Percentiles rank a stretch among this genome's conserved stretches.
Conservation (phyloP, 1,140 invertebrate species). For the Dendroctonus ponderosae region DNA sequence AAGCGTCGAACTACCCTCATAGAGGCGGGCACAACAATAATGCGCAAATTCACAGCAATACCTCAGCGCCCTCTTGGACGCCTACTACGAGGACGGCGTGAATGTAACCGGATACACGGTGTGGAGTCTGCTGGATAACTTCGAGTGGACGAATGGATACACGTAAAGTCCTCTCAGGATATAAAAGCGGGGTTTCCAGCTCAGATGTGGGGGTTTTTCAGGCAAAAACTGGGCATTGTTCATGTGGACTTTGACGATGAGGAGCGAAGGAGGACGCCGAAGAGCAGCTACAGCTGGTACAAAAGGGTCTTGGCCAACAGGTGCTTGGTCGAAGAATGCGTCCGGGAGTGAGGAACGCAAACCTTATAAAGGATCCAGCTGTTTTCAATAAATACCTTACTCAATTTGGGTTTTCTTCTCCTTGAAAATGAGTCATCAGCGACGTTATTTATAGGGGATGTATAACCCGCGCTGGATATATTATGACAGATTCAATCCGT, state of each 20-base stretch:
- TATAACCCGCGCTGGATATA: no score
- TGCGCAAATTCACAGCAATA: constrained; percentile 17
- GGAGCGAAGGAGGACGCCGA: constrained; percentile 58
- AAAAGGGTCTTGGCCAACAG: constrained; percentile 7
- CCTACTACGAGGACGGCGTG: constrained; percentile 30
- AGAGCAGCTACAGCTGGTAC: constrained; percentile 32
- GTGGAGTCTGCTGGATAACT: constrained; percentile 38
- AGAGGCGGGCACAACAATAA: background rate
- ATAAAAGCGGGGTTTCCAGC: background rate
- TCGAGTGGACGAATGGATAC: constrained; percentile 38
- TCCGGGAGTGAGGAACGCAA: no score
- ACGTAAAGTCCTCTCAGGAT: constrained; percentile 23
- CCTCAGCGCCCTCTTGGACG: constrained; percentile 23
- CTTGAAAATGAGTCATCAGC: no score
- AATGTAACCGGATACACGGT: constrained; percentile 36
- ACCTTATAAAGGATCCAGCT: no score
- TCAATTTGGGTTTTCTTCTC: no score
- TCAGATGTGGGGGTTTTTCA: constrained; percentile 41
- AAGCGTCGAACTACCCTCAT: background rate
- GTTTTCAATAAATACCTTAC: no score
- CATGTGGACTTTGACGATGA: constrained; percentile 71
- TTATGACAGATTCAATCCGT: no score
- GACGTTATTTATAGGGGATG: no score
- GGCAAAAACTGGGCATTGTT: constrained; percentile 71
- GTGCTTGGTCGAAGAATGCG: background rate